Evolutionary conservation across 2,113 vertebrate species (phyloP), one percentile per base, ranked within the genome.

Genomic region (Sorex fumeus): DNA sequence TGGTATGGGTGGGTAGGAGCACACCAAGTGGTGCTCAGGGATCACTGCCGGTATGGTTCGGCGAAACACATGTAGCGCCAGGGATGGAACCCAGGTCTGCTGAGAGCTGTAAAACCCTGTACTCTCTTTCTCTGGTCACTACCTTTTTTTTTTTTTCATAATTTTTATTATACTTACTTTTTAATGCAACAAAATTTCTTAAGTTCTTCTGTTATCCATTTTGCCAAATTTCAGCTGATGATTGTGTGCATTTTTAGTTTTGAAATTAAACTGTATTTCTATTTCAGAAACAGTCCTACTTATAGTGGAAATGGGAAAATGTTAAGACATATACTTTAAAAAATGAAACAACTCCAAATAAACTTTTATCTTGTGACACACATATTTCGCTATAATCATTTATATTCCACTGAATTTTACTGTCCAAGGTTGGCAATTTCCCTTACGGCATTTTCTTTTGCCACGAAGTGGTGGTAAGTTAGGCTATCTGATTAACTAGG

Each of bases 201-300:
- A 95, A 83, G 34, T 70, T 60, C 23, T 32, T 64, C 6, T 36
- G 27, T 13, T 62, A 47, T 36, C 34, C 66, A 36, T 69, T 34
- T 79, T 87, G 62, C 72, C 45, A 84, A 64, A 85, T 66, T 74
- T 53, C 75, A 93, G 60, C 67, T 60, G 45, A 57, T 84, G 50
- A 77, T 36, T 15, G 79, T 83, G 12, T 60, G 16, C 67, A 8
- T 34, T 43, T 89, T 87, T 45, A 72, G 43, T 78, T 84, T 84
- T 18, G 47, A 36, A 25, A 25, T 3, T 40, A 90, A 90, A n/a
- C 25, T 87, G 57, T 0, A 11, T 80, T 84, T 90, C 45, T 84
- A 91, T 10, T 76, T 30, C 18, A 6, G 18, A 23, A 60, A 60
- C 57, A 7, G 21, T 60, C 57, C 19, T 60, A 76, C 3, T 45